Conservation (phyloP, 2,113 vertebrate species). For the Antechinus stuartii region DNA sequence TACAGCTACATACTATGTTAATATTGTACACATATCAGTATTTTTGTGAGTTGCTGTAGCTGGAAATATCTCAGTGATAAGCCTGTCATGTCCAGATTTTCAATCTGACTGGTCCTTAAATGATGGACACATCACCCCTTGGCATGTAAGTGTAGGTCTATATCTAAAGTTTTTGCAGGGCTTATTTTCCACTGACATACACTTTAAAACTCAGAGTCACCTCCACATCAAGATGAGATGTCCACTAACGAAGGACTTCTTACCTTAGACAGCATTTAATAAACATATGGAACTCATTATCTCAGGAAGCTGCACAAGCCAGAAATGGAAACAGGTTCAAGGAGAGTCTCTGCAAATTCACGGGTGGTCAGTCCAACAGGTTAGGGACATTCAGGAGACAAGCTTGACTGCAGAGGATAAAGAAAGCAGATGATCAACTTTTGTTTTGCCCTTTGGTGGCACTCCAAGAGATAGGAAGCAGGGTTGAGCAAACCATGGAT, state of each 20-base stretch:
- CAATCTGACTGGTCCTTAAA: neutral
- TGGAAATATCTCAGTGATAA: neutral
- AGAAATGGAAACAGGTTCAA: constrained; percentile 40
- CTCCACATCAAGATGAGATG: neutral
- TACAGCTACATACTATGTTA: neutral
- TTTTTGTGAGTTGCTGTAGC: neutral
- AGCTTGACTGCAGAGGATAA: neutral
- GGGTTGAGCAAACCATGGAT: neutral
- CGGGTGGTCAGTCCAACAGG: neutral
- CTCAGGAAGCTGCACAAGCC: neutral
- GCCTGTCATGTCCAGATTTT: neutral
- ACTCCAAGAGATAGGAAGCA: neutral
- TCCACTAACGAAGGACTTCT: neutral
- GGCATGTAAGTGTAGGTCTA: neutral
- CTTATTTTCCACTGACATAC: neutral
- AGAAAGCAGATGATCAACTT: neutral
- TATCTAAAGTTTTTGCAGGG: neutral
- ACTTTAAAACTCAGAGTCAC: neutral
- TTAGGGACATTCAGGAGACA: neutral
- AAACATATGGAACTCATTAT: constrained; percentile 24
- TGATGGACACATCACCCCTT: neutral
- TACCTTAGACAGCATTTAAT: neutral
- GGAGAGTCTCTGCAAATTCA: constrained; percentile 1
- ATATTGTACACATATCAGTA: neutral
- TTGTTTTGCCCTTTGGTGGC: neutral